These are phyloP conservation scores for Leuciscus waleckii DNA, from an alignment of 2,797 vertebrate genomes.

Conservation along the genomic window DNA sequence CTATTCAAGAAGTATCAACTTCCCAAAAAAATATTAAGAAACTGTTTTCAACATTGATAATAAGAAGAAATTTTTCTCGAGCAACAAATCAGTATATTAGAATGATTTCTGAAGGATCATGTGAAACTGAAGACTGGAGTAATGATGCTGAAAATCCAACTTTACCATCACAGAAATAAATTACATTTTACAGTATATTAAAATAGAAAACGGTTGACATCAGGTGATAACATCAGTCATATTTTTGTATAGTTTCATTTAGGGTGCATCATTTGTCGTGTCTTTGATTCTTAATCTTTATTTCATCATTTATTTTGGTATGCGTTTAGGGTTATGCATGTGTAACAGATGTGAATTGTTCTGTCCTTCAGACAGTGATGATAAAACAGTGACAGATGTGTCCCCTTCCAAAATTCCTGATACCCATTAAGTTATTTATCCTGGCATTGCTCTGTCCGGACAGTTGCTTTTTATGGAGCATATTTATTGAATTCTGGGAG, in stretches of 20 bases:
- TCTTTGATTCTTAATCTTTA: background rate
- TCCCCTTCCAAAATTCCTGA: background rate
- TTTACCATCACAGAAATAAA: background rate
- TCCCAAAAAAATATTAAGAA: background rate
- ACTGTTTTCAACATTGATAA: background rate
- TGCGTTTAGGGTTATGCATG: background rate
- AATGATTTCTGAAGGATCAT: conserved; percentile 10
- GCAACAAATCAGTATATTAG: background rate
- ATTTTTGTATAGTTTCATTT: background rate
- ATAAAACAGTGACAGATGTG: background rate
- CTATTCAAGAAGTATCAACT: background rate
- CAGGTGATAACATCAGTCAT: background rate
- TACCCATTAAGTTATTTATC: background rate
- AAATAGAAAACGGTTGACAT: background rate
- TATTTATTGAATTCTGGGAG: background rate
- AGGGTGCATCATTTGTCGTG: background rate
- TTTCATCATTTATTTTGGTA: background rate
- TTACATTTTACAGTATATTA: background rate
- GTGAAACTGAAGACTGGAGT: background rate
- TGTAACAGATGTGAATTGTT: background rate
- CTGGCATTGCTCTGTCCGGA: background rate
- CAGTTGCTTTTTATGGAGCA: background rate
- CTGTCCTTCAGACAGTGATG: background rate
- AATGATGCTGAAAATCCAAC: background rate
- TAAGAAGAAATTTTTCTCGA: no score